Evolutionary conservation across 2,888 invertebrate species (phyloP).

Genomic region (Harmothoe impar): DNA sequence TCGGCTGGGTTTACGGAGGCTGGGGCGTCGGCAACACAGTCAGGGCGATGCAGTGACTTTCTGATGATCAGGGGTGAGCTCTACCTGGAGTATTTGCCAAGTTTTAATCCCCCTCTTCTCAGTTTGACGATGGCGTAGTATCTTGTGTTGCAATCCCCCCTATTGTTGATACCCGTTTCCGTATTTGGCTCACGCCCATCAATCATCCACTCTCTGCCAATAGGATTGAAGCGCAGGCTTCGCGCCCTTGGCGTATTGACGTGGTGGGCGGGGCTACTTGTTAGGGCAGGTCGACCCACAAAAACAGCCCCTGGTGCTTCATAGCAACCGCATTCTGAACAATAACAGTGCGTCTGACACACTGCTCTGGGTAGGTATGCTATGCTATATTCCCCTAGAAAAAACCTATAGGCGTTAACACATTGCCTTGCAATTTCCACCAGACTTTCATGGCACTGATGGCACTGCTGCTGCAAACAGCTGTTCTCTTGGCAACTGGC

Average conservation of each 20-base stretch:
- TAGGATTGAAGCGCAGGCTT: conserved; percentile 47
- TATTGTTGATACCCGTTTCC: conserved; percentile 63
- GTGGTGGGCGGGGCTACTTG: conserved; percentile 23
- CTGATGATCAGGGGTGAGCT: neutral
- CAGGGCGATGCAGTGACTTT: neutral
- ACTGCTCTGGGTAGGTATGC: neutral
- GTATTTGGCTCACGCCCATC: conserved; percentile 61
- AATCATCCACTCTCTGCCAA: conserved; percentile 56
- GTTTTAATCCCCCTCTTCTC: conserved; percentile 56
- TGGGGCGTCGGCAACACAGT: neutral
- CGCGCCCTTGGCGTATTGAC: conserved; percentile 52
- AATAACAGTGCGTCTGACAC: neutral
- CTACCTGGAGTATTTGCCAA: conserved; percentile 50
- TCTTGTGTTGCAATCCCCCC: conserved; percentile 57
- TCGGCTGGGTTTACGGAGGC: conserved; percentile 16
- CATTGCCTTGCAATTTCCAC: neutral
- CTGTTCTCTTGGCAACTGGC: conserved; percentile 49
- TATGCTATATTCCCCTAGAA: too few species aligned
- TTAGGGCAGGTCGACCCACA: neutral
- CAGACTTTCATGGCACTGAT: neutral
- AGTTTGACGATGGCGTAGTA: conserved; percentile 57
- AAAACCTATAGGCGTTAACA: neutral
- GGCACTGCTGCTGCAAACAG: neutral
- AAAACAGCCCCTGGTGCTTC: conserved; percentile 18
- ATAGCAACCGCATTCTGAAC: conserved; percentile 53